A percentile compares a stretch with the other conserved stretches of the same genome.
phyloP scores from a whole-genome alignment of 2,113 vertebrate genomes.

The Cisticola juncidis region DNA sequence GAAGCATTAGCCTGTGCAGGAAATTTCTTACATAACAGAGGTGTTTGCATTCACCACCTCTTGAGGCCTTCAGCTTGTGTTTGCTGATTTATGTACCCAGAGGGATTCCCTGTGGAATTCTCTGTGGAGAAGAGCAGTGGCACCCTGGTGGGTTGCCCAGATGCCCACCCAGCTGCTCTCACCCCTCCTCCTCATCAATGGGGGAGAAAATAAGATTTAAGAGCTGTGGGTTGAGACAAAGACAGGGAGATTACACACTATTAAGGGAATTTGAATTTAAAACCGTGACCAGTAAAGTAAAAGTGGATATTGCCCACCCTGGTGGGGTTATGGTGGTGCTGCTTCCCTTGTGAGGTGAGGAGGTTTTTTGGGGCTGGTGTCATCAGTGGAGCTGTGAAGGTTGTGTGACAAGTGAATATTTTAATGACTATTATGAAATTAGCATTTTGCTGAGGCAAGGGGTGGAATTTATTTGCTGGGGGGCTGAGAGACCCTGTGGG shows the following conservation, averaged over 20 bases:
- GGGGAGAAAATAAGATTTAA: background rate
- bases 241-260: background rate
- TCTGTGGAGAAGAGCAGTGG: background rate
- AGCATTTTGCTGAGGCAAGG: rapidly evolving
- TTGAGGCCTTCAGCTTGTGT: background rate
- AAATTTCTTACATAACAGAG: background rate
- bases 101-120: background rate
- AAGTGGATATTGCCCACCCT: background rate
- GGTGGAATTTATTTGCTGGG: background rate
- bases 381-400: background rate
- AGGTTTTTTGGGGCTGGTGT: background rate
- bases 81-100: background rate
- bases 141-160: background rate
- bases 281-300: background rate
- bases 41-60: background rate
- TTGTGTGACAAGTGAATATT: rapidly evolving
- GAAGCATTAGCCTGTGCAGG: background rate
- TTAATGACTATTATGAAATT: background rate
- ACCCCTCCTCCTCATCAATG: rapidly evolving
- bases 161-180: background rate
- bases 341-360: rapidly evolving
- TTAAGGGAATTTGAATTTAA: background rate
- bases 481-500: background rate
- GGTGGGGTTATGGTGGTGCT: rapidly evolving
- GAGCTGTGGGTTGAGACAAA: background rate